Percentiles rank a stretch among this genome's conserved stretches.
Conservation (phyloP, 1,140 invertebrate species). For the Drosophila busckii region DNA sequence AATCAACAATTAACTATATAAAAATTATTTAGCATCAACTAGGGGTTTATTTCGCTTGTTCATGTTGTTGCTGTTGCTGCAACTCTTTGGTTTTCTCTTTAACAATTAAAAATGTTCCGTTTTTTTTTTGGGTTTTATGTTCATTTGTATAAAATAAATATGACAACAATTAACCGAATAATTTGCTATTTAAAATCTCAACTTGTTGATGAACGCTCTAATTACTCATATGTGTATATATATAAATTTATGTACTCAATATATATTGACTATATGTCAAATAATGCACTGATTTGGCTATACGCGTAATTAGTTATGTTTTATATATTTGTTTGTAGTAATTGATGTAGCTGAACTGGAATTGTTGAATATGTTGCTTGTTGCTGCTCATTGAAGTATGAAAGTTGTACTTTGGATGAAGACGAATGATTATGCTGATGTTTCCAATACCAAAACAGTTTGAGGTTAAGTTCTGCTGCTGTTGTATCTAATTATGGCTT, state of each 20-base stretch:
- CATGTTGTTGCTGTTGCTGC: conserved; percentile 6
- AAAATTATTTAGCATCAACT: conserved; percentile 69
- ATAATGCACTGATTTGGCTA: conserved; percentile 64
- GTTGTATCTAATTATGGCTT: too few species aligned
- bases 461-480: too few species aligned
- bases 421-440: conserved; percentile 66
- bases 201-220: too few species aligned
- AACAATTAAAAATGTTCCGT: conserved; percentile 53
- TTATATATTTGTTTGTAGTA: conserved; percentile 16
- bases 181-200: conserved; percentile 71
- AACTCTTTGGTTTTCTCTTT: conserved; percentile 66
- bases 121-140: conserved; percentile 6
- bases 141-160: conserved; percentile 54
- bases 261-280: conserved; percentile 51
- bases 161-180: conserved; percentile 71
- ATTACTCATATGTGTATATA: too few species aligned
- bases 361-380: conserved; percentile 17
- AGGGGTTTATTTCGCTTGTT: conserved; percentile 28
- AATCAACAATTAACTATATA: conserved; percentile 75
- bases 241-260: too few species aligned
- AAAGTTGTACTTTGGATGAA: conserved; percentile 71
- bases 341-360: conserved; percentile 51
- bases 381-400: conserved; percentile 23
- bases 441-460: too few species aligned
- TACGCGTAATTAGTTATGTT: conserved; percentile 24